Base-by-base conservation (phyloP, 2,797 vertebrate genomes). In the Tragelaphus oryx region DNA sequence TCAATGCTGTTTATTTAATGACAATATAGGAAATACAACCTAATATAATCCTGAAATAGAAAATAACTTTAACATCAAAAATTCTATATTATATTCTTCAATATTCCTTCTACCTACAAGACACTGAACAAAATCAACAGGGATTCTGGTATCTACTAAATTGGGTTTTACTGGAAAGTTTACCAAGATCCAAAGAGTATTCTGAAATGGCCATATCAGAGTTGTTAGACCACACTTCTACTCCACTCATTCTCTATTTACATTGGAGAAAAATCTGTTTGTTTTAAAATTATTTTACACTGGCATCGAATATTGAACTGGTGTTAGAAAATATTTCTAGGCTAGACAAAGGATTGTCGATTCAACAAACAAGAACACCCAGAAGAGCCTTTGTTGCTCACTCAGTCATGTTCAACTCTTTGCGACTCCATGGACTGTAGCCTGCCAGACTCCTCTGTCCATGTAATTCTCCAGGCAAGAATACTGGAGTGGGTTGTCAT, bases 281-380 rank as follows among this genome's bases (percentile, higher is more conserved):
- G 14, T 48, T 94, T 78, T 83, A 87, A 84, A 97, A 97, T 30
- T 91, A 80, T 84, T 94, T 90, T 46, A 90, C 44, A 87, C 7
- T 60, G 60, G 30, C 48, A 71, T 22, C 16, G n/a, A 80, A 94
- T 13, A 60, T 83, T 83, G 13, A 93, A 90, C 16, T 60, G 22
- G 44, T 76, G 26, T 88, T n/a, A 90, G 78, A 86, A 94, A 97
- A 65, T 62, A 12, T 91, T 76, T 91, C 83, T 87, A 88, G 81
- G 24, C 8, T 48, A 75, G 87, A 95, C 81, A 14, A 79, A 80
- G 8, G 5, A 80, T 84, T 91, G 87, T 94, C 24, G 86, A 92
- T 20, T 91, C 41, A 79, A 89, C 24, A 88, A 33, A 86, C 50
- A 95, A 91, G 22, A 88, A 75, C 37, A 79, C 44, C 28, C 44